Evolutionary conservation across 2,113 vertebrate species (phyloP), one percentile per base, ranked within the genome.

Genomic region (Hippocampus abdominalis): DNA sequence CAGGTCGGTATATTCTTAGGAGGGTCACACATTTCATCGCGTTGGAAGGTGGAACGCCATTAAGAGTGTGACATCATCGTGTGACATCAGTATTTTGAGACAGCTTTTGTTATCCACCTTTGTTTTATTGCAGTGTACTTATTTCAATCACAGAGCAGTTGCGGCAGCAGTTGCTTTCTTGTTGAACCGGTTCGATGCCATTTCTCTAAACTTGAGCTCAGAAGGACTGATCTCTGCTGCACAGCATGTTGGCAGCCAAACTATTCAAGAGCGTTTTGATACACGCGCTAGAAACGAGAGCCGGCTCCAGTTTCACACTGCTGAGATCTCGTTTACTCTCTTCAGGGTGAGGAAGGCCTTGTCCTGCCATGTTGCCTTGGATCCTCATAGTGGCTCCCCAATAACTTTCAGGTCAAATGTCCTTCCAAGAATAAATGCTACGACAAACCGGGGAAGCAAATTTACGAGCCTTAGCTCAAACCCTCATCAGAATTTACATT

Each of bases 121-220:
- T 70, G 68, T 71, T 39, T 36, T 18, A 15, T 36, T 54, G 5
- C 25, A 42, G 13, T 21, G 36, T 51, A 54, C n/a, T 29, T 40
- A 32, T 51, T 21, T 4, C 16, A 13, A 21, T 44, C 36, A 65
- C 18, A 54, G 44, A 23, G 48, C 36, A 29, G 49, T 7, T 5
- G 51, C 6, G 4, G 49, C 20, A 32, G 66, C 49, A 68, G 66
- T 27, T 48, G 59, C 29, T 64, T 63, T 62, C 11, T 23, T 42
- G 63, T 59, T 54, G 44, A 66, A 72, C 63, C 62, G 66, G 63
- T 48, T 29, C 48, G 23, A 46, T 53, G 8, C 44, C 53, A 40
- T 9, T 36, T 49, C 11, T 57, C 23, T 23, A 63, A 59, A 67
- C 57, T 32, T 21, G 32, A 66, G 36, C 36, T 20, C 7, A 48